phyloP scores from a whole-genome alignment of 2,797 vertebrate genomes.

The Acomys russatus region DNA sequence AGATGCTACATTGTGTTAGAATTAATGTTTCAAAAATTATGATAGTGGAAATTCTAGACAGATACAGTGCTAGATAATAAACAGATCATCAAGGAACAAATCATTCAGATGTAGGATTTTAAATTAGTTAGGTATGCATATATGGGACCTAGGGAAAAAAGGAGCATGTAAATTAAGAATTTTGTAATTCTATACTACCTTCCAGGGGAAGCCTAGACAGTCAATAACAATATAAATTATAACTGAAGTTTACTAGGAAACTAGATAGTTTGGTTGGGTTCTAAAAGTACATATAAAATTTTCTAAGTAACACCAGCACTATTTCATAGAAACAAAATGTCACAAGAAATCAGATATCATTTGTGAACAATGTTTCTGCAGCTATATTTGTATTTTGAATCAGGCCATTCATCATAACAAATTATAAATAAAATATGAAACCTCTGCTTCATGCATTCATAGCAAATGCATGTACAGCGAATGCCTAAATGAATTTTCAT shows the following conservation, averaged over 20 bases:
- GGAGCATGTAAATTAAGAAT: background rate
- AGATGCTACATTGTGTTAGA: background rate
- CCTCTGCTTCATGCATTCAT: constrained; percentile 44
- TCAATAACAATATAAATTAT: background rate
- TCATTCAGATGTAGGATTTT: background rate
- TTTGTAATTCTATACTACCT: background rate
- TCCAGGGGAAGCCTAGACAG: background rate
- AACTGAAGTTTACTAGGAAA: constrained; percentile 5
- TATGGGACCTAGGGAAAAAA: background rate
- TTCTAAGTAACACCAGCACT: background rate
- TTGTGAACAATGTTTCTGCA: constrained; percentile 8
- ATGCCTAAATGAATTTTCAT: constrained; percentile 9
- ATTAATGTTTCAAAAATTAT: constrained; percentile 23
- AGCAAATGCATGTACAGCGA: background rate
- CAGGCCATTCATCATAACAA: constrained; percentile 45
- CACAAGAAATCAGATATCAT: background rate
- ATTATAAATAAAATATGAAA: constrained; percentile 69
- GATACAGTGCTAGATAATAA: background rate
- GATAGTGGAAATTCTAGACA: background rate
- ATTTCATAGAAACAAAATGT: constrained; percentile 35
- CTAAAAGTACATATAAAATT: constrained; percentile 28
- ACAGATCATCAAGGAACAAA: background rate
- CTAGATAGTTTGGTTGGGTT: background rate
- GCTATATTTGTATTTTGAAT: constrained; percentile 59
- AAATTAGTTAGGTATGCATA: constrained; percentile 9